Evolutionary conservation across 2,113 vertebrate species (phyloP).

Genomic region (Mastomys coucha): DNA sequence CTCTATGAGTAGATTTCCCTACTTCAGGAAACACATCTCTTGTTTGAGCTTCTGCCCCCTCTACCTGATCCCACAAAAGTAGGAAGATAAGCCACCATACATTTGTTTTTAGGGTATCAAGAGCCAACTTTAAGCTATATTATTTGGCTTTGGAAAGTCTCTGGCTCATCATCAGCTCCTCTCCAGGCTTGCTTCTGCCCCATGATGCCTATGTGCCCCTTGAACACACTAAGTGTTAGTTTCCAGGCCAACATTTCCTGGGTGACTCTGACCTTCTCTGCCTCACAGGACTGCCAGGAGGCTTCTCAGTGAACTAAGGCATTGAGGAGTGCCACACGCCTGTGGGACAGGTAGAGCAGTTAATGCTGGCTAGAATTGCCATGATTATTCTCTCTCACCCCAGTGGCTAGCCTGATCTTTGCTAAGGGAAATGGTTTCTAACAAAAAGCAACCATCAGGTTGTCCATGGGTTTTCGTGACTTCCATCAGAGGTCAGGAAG

Average conservation of each 20-base stretch:
- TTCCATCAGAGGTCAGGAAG: not conserved
- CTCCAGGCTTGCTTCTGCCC: not conserved
- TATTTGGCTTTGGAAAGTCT: not conserved
- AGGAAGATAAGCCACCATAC: not conserved
- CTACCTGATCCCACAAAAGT: not conserved
- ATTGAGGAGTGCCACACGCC: no score
- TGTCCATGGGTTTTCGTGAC: not conserved
- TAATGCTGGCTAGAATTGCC: accelerated
- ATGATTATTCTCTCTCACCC: not conserved
- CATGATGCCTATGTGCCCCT: not conserved
- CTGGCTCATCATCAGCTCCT: no score
- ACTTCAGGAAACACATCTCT: not conserved
- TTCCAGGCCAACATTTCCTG: no score
- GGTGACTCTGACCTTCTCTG: not conserved
- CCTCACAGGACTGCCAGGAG: not conserved
- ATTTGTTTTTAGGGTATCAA: not conserved
- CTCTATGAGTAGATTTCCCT: not conserved
- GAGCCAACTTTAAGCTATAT: not conserved
- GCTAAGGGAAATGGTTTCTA: not conserved
- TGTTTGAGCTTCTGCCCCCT: not conserved
- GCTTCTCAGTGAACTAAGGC: not conserved
- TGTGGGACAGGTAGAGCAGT: not conserved
- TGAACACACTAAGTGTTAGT: not conserved
- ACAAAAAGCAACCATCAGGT: not conserved
- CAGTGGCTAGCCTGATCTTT: not conserved